Conservation (phyloP, 1,140 invertebrate species). For the Neotoxoptera formosana region DNA sequence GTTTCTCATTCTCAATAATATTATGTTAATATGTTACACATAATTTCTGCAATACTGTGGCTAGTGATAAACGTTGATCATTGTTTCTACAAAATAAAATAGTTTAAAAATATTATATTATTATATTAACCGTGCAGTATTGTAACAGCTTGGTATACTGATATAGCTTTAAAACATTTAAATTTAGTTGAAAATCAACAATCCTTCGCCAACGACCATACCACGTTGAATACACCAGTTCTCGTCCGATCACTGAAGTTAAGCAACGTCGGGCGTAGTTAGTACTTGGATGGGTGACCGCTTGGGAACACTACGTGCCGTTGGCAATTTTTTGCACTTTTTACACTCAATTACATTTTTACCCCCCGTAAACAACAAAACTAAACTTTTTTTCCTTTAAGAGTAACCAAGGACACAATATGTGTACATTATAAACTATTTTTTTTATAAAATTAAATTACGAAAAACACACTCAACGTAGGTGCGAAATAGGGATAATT, state of each 20-base stretch:
- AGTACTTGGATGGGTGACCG: slow-evolving; percentile 70
- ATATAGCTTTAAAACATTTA: too few relatives aligned
- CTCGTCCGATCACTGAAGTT: slow-evolving; percentile 69
- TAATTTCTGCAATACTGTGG: too few relatives aligned
- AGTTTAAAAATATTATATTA: too few relatives aligned
- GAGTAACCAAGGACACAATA: background rate
- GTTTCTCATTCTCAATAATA: too few relatives aligned
- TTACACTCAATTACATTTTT: background rate
- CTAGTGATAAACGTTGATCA: too few relatives aligned
- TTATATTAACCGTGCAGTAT: too few relatives aligned
- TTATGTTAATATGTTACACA: too few relatives aligned
- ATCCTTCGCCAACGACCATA: slow-evolving; percentile 60
- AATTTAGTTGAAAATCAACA: rapidly evolving
- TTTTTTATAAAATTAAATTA: background rate
- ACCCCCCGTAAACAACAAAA: too few relatives aligned
- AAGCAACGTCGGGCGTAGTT: slow-evolving; percentile 68
- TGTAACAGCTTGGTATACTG: too few relatives aligned
- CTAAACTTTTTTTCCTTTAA: too few relatives aligned
- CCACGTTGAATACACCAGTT: slow-evolving; percentile 66
- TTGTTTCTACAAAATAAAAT: too few relatives aligned
- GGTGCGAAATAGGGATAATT: too few relatives aligned
- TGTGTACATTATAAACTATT: background rate
- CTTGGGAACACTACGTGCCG: slow-evolving; percentile 61
- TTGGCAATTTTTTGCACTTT: background rate
- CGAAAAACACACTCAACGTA: background rate